Evolutionary conservation across 2,888 invertebrate species (phyloP).

Genomic region (Cryptus viduatorius): DNA sequence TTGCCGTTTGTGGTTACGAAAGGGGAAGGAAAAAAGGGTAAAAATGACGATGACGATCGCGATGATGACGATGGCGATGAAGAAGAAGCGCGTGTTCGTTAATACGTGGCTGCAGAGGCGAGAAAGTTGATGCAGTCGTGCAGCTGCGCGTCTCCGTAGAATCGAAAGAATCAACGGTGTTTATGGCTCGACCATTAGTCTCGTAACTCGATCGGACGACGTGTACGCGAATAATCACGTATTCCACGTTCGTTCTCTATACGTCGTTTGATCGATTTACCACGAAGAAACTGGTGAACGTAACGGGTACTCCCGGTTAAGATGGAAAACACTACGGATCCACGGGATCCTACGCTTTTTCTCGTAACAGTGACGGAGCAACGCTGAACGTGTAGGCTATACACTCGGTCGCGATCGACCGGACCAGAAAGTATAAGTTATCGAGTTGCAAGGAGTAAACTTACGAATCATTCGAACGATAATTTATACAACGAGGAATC

Average conservation of each 20-base stretch:
- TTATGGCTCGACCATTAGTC: conserved; percentile 54
- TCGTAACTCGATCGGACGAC: conserved; percentile 47
- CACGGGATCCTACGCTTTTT: conserved; percentile 71
- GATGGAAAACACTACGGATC: conserved; percentile 75
- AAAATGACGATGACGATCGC: background rate
- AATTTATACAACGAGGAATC: conserved; percentile 64
- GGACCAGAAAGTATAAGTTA: conserved; percentile 80
- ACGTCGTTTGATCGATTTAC: conserved; percentile 73
- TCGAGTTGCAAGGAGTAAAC: conserved; percentile 59
- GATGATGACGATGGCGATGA: background rate
- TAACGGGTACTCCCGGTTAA: conserved; percentile 75
- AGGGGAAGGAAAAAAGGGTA: background rate
- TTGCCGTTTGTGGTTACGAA: background rate
- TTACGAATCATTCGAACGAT: conserved; percentile 48
- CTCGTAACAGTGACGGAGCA: conserved; percentile 29
- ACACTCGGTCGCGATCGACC: conserved; percentile 15
- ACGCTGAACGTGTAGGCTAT: conserved; percentile 38
- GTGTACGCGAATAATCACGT: conserved; percentile 68
- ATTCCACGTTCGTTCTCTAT: conserved; percentile 67
- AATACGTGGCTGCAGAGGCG: conserved; percentile 6
- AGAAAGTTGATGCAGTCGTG: conserved; percentile 21
- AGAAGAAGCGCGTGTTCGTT: conserved; percentile 13
- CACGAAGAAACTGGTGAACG: conserved; percentile 74
- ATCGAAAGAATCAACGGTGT: conserved; percentile 22
- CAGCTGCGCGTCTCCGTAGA: conserved; percentile 15